Conservation (phyloP, 2,888 invertebrate genomes). For the Phrixothrix hirtus region DNA sequence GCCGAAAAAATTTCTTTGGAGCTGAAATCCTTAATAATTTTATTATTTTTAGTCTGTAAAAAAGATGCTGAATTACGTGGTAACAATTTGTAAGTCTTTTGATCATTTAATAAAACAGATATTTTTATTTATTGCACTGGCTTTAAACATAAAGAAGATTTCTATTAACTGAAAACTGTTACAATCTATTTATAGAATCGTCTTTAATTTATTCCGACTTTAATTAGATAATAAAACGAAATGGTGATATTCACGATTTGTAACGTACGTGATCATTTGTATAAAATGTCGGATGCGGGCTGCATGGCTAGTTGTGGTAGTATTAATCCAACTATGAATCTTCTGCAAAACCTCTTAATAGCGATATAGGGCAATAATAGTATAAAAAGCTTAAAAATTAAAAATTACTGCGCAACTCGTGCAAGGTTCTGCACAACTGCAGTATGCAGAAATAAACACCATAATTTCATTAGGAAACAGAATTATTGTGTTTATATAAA, state of each 20-base stretch:
- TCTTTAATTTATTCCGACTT: background rate
- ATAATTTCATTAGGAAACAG: no score
- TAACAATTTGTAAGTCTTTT: no score
- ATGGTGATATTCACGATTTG: background rate
- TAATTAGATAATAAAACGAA: background rate
- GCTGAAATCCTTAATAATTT: no score
- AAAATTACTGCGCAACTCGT: slow-evolving; percentile 21
- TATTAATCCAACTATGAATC: slow-evolving; percentile 18
- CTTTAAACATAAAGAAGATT: background rate
- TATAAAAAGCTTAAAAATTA: slow-evolving; percentile 22
- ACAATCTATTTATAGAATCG: no score
- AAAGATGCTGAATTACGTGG: no score
- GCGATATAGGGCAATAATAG: slow-evolving; percentile 17
- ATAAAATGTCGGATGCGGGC: slow-evolving; percentile 9
- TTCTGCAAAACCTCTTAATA: slow-evolving; percentile 23
- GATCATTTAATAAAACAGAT: no score
- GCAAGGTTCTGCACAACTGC: background rate
- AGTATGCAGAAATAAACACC: no score
- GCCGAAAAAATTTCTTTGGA: no score
- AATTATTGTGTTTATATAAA: no score
- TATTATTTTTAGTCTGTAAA: no score
- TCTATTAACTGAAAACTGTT: no score
- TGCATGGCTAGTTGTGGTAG: slow-evolving; percentile 4
- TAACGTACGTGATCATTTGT: slow-evolving; percentile 11
- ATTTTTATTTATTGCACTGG: no score